Conservation (phyloP, 2,113 vertebrate species). For the Apistogramma diplotaenia region DNA sequence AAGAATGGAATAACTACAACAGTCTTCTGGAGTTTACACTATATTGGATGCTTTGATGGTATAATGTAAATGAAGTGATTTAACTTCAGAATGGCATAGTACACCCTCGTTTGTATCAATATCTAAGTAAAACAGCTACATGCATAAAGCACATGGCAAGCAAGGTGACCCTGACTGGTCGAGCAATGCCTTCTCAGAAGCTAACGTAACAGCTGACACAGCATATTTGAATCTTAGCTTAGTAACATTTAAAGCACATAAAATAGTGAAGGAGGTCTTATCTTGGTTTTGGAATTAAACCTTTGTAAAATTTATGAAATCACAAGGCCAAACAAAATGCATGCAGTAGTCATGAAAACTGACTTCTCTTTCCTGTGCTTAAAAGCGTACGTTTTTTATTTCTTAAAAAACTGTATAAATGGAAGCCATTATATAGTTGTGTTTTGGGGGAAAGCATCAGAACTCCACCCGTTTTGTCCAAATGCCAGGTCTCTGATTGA, state of each 20-base stretch:
- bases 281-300: neutral
- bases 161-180: constrained; percentile 53
- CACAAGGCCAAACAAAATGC: neutral
- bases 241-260: neutral
- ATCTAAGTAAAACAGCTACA: neutral
- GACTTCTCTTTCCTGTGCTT: neutral
- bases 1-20: constrained; percentile 30
- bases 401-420: constrained; percentile 3
- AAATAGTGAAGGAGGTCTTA: fast-evolving
- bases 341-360: neutral
- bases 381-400: neutral
- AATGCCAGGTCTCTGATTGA: constrained; percentile 59
- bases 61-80: neutral
- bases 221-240: neutral
- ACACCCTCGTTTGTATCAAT: neutral
- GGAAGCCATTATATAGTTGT: constrained; percentile 18
- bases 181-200: constrained; percentile 17
- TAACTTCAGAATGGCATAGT: neutral
- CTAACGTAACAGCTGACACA: neutral
- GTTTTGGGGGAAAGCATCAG: constrained; percentile 14
- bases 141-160: constrained; percentile 65
- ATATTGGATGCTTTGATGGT: neutral
- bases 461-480: constrained; percentile 32
- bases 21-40: neutral
- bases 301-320: neutral